These are phyloP conservation scores for Drosophila multiciliata DNA, from an alignment of 2,888 invertebrate species.

Conservation along the genomic window DNA sequence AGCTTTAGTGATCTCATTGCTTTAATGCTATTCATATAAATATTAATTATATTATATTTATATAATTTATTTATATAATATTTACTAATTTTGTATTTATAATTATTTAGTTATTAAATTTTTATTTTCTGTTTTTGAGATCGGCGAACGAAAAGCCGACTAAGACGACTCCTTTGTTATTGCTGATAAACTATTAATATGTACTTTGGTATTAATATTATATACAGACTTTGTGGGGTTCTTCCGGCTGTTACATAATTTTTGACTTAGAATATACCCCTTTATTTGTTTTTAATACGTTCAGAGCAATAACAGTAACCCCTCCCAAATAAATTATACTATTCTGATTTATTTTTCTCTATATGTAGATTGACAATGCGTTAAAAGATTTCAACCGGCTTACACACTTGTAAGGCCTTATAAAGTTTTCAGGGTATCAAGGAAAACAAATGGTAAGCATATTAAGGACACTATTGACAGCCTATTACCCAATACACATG, in stretches of 20 bases:
- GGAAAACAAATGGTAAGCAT: neutral
- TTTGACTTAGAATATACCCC: neutral
- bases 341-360: neutral
- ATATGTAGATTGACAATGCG: neutral
- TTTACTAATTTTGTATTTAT: neutral
- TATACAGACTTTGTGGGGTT: neutral
- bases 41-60: neutral
- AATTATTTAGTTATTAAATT: neutral
- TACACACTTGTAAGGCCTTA: neutral
- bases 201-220: neutral
- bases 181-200: neutral
- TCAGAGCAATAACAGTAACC: neutral
- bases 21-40: too few relatives aligned
- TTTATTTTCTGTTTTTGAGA: neutral
- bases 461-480: neutral
- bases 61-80: too few relatives aligned
- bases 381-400: neutral
- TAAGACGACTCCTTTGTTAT: neutral
- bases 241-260: neutral
- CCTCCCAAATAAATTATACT: neutral
- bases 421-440: neutral
- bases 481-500: too few relatives aligned
- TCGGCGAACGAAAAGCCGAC: neutral
- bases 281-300: neutral
- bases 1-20: too few relatives aligned